Conservation (phyloP, 2,113 vertebrate genomes). For the Tragelaphus imberbis region DNA sequence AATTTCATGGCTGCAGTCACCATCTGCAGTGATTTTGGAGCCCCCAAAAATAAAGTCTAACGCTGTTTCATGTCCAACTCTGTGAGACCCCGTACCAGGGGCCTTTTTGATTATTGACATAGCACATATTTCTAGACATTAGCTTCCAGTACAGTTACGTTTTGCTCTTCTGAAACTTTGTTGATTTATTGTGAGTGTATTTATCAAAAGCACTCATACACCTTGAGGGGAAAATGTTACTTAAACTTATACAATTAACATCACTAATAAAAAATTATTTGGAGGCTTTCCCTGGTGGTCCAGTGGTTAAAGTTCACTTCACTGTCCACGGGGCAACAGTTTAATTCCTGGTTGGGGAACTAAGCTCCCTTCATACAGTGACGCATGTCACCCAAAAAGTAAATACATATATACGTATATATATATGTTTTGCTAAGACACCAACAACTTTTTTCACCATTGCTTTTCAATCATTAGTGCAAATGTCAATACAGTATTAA, state of each 20-base stretch:
- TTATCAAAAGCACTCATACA: not conserved
- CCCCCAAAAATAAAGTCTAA: no score
- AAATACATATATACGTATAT: not conserved
- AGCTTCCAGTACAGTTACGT: not conserved
- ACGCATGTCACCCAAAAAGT: not conserved
- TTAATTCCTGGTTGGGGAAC: not conserved
- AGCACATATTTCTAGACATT: not conserved
- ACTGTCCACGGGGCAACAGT: not conserved
- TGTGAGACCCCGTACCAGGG: not conserved
- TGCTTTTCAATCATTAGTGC: not conserved
- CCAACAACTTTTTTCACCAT: not conserved
- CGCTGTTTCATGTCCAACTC: no score
- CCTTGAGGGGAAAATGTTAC: not conserved
- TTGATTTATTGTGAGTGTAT: not conserved
- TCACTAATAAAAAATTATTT: not conserved
- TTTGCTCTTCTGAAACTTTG: not conserved
- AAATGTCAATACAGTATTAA: not conserved
- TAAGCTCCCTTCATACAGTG: not conserved
- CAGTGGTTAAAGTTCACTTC: not conserved
- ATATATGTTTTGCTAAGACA: not conserved
- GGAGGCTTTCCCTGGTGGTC: not conserved
- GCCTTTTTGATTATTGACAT: not conserved
- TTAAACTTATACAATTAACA: not conserved
- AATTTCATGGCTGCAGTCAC: no score
- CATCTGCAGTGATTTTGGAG: no score